Percentiles rank a stretch among this genome's conserved stretches.
phyloP scores from a whole-genome alignment of 1,140 invertebrate genomes.

The Chelonus insularis region DNA sequence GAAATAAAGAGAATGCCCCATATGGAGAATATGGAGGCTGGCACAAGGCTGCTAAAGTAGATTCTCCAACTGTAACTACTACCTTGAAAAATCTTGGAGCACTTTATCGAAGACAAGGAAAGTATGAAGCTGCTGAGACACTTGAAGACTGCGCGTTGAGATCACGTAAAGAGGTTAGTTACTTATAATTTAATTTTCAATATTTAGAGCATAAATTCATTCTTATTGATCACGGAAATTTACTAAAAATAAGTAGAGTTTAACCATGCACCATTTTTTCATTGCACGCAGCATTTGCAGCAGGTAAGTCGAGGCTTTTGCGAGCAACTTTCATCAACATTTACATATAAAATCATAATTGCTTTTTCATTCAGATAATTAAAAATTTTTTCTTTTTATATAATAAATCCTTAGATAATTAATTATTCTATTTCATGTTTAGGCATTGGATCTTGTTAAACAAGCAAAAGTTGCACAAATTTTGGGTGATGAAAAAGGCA shows the following conservation, averaged over 20 bases:
- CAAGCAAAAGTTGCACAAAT: conserved; percentile 81
- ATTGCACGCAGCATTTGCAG: conserved; percentile 59
- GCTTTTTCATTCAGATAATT: too few species aligned
- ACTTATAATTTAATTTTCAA: background rate
- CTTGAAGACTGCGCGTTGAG: conserved; percentile 95
- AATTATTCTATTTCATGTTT: conserved; percentile 52
- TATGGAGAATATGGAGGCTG: conserved; percentile 95
- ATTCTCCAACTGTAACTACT: conserved; percentile 95
- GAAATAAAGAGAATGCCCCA: conserved; percentile 87
- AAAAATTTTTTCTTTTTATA: too few species aligned
- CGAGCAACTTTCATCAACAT: background rate
- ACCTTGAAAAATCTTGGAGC: conserved; percentile 97
- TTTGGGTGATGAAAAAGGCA: conserved; percentile 61
- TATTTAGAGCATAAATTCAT: conserved; percentile 8
- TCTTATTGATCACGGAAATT: conserved; percentile 13
- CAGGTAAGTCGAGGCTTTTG: conserved; percentile 47
- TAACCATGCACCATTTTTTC: conserved; percentile 42
- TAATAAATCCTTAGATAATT: too few species aligned
- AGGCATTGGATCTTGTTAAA: conserved; percentile 88
- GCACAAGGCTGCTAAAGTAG: conserved; percentile 98
- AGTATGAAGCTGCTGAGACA: conserved; percentile 98
- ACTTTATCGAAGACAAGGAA: conserved; percentile 95
- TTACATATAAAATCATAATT: too few species aligned
- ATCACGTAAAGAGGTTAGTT: conserved; percentile 85
- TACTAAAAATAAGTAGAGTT: conserved; percentile 12